A percentile compares a stretch with the other conserved stretches of the same genome.
phyloP scores from a whole-genome alignment of 2,797 vertebrate genomes.

The Microtus californicus region DNA sequence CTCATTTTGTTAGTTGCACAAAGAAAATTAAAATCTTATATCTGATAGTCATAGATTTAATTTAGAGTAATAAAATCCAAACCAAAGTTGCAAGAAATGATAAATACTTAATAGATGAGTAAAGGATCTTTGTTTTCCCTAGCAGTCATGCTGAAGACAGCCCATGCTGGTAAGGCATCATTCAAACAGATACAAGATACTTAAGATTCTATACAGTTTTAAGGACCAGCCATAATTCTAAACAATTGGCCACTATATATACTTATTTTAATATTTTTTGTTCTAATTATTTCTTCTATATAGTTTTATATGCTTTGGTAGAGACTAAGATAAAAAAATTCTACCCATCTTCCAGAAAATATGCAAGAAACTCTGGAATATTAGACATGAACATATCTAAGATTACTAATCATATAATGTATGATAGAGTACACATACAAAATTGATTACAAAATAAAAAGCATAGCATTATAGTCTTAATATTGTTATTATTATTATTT shows the following conservation, averaged over 20 bases:
- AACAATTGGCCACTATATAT: background rate
- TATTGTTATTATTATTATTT: background rate
- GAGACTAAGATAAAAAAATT: background rate
- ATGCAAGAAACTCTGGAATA: background rate
- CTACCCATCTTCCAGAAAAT: background rate
- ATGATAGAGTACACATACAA: background rate
- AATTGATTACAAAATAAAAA: conserved; percentile 19
- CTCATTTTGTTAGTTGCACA: background rate
- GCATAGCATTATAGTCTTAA: background rate
- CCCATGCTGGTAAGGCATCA: too few species aligned
- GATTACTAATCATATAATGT: background rate
- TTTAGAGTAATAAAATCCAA: background rate
- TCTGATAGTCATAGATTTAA: background rate
- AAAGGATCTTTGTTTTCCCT: background rate
- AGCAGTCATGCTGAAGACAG: background rate
- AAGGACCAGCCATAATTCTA: too few species aligned
- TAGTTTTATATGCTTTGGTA: background rate
- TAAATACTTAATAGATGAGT: background rate
- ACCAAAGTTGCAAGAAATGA: background rate
- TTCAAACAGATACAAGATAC: background rate
- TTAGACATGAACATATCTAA: background rate
- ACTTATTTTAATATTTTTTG: background rate
- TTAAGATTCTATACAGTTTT: background rate
- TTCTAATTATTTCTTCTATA: background rate
- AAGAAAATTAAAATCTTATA: background rate